Evolutionary conservation across 1,140 invertebrate species (phyloP).

Genomic region (Nixonia krombeini): DNA sequence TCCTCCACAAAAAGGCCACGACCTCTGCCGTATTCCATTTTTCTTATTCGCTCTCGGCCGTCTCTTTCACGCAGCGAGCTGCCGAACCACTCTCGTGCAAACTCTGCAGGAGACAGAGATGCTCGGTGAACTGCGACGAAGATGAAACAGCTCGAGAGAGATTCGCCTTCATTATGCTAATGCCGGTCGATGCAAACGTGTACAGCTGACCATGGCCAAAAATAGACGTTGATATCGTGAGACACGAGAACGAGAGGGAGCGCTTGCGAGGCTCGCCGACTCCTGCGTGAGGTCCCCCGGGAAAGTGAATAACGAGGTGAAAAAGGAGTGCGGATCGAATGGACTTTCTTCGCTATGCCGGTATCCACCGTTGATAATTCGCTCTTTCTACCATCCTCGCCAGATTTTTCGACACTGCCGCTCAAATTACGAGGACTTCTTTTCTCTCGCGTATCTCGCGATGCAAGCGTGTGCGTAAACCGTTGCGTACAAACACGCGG

Average conservation of each 20-base stretch:
- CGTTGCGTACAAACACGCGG: too few relatives aligned
- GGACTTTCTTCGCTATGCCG: constrained; percentile 36
- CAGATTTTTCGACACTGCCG: constrained; percentile 29
- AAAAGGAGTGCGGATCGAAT: constrained; percentile 29
- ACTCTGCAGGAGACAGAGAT: constrained; percentile 57
- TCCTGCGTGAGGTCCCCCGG: constrained; percentile 20
- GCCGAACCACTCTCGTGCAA: constrained; percentile 53
- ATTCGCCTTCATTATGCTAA: constrained; percentile 68
- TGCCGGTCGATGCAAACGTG: constrained; percentile 51
- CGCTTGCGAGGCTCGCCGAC: constrained; percentile 30
- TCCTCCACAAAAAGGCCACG: constrained; percentile 29
- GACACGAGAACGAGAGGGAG: constrained; percentile 51
- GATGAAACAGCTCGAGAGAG: constrained; percentile 20
- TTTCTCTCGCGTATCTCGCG: background rate
- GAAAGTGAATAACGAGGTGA: constrained; percentile 28
- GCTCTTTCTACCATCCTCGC: constrained; percentile 28
- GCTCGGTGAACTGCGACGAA: constrained; percentile 14
- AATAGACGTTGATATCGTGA: constrained; percentile 61
- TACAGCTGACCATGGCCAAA: constrained; percentile 62
- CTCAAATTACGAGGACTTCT: too few relatives aligned
- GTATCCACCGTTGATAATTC: constrained; percentile 50
- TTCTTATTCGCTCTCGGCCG: constrained; percentile 15
- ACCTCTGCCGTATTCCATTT: constrained; percentile 36
- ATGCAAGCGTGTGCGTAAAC: too few relatives aligned
- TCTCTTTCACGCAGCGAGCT: constrained; percentile 40